Base-by-base conservation (phyloP, 2,113 vertebrate genomes). In the Gallinago jamesoni region DNA sequence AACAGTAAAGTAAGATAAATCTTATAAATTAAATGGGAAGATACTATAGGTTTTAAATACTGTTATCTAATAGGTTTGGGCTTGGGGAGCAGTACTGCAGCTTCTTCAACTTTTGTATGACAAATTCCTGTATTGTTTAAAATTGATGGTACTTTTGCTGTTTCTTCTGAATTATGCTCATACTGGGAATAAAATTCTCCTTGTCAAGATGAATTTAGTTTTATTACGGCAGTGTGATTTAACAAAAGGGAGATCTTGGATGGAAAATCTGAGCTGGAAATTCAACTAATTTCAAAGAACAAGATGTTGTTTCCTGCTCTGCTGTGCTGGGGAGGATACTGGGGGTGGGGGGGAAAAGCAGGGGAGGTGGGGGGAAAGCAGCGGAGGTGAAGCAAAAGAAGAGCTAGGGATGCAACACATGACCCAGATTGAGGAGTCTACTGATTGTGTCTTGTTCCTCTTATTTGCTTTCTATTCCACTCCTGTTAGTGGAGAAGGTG, bases 221-320 rank as follows among this genome's bases (percentile, higher is more conserved):
- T 75, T 64, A 24, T 48, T 80, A 50, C 12, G 5, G 59, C 21
- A 14, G 1, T 53, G n/a, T 57, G 30, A 37, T 66, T 87, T 45
- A 56, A 14, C 19, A 24, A 41, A 39, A 33, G 6, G 27, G 48
- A 80, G 22, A 31, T 59, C n/a, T 45, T 0, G 2, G 10, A 6
- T 74, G 21, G 41, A 53, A 73, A 37, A 62, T 14, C 28, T 60
- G 23, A 62, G 28, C 37, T 67, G 47, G 72, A 82, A 67, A 27
- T 18, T 14, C 0, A 5, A 12, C 27, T 76, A 0, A 0, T 30
- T 19, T 9, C 68, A 20, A 56, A 30, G 47, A 68, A 48, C 20
- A 57, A 64, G 12, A 25, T 28, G 45, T 28, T 1, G 1, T 43
- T 16, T 55, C 27, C 47, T 74, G 45, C 24, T 63, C 56, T 24